A percentile compares a stretch with the other conserved stretches of the same genome.
phyloP scores from a whole-genome alignment of 2,797 vertebrate genomes.

The Geotria australis region DNA sequence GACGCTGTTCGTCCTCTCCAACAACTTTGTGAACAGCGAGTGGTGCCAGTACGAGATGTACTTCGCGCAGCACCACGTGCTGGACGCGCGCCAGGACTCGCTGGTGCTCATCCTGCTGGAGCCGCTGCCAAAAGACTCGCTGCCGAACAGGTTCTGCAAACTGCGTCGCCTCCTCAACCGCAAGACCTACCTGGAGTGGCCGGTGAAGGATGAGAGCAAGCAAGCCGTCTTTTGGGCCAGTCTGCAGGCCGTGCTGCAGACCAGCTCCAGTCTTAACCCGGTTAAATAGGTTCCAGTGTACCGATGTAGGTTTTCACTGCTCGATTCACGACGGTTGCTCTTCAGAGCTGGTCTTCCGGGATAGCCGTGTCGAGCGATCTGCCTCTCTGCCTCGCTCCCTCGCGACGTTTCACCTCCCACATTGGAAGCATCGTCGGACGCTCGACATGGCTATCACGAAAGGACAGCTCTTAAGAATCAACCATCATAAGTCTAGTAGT shows the following conservation, averaged over 20 bases:
- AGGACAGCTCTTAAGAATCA: too few species aligned
- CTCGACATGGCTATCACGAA: too few species aligned
- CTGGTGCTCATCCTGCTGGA: slow-evolving; percentile 1
- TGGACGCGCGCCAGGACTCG: slow-evolving; percentile 1
- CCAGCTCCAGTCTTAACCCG: neutral
- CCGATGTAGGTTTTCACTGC: too few species aligned
- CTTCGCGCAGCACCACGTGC: slow-evolving; percentile 1
- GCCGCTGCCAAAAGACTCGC: slow-evolving; percentile 1
- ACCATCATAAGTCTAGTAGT: too few species aligned
- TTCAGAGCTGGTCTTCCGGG: too few species aligned
- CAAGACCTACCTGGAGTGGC: slow-evolving; percentile 2
- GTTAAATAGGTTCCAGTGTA: too few species aligned
- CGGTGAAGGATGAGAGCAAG: neutral
- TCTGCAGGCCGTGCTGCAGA: slow-evolving; percentile 1
- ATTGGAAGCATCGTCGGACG: too few species aligned
- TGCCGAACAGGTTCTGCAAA: slow-evolving; percentile 2
- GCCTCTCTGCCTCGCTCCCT: too few species aligned
- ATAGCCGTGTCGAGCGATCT: too few species aligned
- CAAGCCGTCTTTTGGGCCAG: slow-evolving; percentile 2
- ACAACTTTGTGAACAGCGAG: slow-evolving; percentile 1
- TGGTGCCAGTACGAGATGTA: slow-evolving; percentile 3
- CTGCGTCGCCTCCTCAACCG: slow-evolving; percentile 1
- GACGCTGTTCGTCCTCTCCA: slow-evolving; percentile 2
- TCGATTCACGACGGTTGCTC: too few species aligned
- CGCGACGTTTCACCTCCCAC: too few species aligned